Conservation (phyloP, 2,797 vertebrate genomes). For the Neoniphon sammara region DNA sequence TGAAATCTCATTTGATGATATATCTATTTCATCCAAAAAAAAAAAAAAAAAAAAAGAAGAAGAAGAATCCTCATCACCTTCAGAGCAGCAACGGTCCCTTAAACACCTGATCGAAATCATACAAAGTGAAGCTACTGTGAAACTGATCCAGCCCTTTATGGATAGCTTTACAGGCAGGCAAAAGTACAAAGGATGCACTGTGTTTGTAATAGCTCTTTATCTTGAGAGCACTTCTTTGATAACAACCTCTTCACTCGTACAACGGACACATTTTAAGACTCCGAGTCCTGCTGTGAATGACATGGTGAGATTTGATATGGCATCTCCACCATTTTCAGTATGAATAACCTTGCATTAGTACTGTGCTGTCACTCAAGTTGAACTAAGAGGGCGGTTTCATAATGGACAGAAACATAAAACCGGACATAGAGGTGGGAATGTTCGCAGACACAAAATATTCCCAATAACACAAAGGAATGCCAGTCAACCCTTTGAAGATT, state of each 20-base stretch:
- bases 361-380: slow-evolving; percentile 68
- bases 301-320: slow-evolving; percentile 70
- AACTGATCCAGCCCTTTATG: slow-evolving; percentile 58
- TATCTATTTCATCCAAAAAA: slow-evolving; percentile 14
- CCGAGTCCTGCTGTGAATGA: slow-evolving; percentile 58
- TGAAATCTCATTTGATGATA: slow-evolving; percentile 32
- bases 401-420: slow-evolving; percentile 76
- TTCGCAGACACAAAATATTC: slow-evolving; percentile 69
- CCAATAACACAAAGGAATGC: slow-evolving; percentile 70
- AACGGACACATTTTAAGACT: slow-evolving; percentile 67
- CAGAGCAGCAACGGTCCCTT: slow-evolving; percentile 31
- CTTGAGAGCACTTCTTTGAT: slow-evolving; percentile 69
- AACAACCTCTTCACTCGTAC: slow-evolving; percentile 63
- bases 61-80: slow-evolving; percentile 35
- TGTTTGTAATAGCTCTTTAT: slow-evolving; percentile 54
- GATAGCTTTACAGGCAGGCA: slow-evolving; percentile 21
- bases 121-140: slow-evolving; percentile 49
- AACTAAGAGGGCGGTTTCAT: slow-evolving; percentile 56
- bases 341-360: slow-evolving; percentile 60
- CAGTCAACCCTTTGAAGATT: slow-evolving; percentile 71
- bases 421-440: slow-evolving; percentile 77
- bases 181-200: slow-evolving; percentile 63
- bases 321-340: slow-evolving; percentile 53
- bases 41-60: neutral
- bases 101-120: slow-evolving; percentile 37